These are phyloP conservation scores for Atrichornis clamosus DNA, from an alignment of 2,113 vertebrate genomes.

Conservation along the genomic window DNA sequence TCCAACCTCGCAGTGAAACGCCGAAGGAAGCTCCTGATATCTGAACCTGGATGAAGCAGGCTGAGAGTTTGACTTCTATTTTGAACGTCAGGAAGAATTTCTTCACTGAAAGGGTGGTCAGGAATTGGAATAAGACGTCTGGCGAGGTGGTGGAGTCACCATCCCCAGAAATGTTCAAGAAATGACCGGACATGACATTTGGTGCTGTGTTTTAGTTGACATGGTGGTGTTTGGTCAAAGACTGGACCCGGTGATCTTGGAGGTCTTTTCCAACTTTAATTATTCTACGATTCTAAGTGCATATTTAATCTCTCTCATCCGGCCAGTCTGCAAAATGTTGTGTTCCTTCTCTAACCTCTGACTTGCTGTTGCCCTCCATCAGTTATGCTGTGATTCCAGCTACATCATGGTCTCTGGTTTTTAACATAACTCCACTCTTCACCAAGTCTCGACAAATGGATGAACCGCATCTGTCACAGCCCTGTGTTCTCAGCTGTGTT, in stretches of 20 bases:
- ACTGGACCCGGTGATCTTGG: not conserved
- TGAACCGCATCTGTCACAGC: not conserved
- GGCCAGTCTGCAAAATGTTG: fast-evolving
- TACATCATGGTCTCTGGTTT: not conserved
- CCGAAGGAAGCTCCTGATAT: not conserved
- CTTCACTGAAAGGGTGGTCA: not conserved
- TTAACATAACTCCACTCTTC: not conserved
- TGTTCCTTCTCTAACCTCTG: not conserved
- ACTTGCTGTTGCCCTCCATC: not conserved
- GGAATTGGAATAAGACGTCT: not conserved
- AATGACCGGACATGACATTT: not conserved
- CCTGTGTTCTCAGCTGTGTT: not conserved
- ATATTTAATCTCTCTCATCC: not conserved
- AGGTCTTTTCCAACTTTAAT: not conserved
- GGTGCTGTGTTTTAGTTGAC: not conserved
- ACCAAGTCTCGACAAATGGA: not conserved
- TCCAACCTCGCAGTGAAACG: not conserved
- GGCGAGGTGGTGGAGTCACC: not conserved
- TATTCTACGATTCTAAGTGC: not conserved
- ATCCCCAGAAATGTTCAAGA: not conserved
- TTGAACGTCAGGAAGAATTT: not conserved
- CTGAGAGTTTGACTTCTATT: not conserved
- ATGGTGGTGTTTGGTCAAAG: not conserved
- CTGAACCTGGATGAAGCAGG: not conserved
- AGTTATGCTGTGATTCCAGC: not conserved